These are phyloP conservation scores for Amiota minor DNA, from an alignment of 2,888 invertebrate genomes.

Conservation along the genomic window DNA sequence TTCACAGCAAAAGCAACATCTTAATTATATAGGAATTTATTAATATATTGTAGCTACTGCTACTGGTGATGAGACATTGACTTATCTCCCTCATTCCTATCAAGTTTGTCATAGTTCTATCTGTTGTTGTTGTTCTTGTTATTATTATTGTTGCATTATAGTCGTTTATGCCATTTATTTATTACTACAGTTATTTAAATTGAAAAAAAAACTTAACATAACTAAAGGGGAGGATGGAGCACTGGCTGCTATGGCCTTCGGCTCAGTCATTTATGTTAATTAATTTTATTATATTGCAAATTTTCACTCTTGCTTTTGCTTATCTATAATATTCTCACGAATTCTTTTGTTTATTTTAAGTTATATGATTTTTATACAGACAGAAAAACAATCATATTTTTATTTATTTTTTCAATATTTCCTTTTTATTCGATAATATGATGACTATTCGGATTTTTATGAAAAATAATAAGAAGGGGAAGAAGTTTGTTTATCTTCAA, in stretches of 20 bases:
- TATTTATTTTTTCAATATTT: slow-evolving; percentile 1
- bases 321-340: slow-evolving; percentile 3
- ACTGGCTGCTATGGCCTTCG: neutral
- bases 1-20: too few species aligned
- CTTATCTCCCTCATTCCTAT: too few species aligned
- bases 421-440: neutral
- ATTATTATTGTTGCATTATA: slow-evolving; percentile 18
- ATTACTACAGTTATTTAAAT: too few species aligned
- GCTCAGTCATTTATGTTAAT: slow-evolving; percentile 7
- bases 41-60: too few species aligned
- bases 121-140: slow-evolving; percentile 41
- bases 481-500: neutral
- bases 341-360: neutral
- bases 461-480: neutral
- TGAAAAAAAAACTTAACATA: too few species aligned
- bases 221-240: too few species aligned
- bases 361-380: neutral
- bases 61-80: too few species aligned
- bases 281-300: slow-evolving; percentile 15
- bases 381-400: neutral
- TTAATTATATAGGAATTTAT: too few species aligned
- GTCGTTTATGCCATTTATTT: too few species aligned
- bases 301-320: slow-evolving; percentile 2
- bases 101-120: slow-evolving; percentile 22
- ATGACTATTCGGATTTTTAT: neutral